Evolutionary conservation across 2,888 invertebrate species (phyloP).

Genomic region (Spisula solida): DNA sequence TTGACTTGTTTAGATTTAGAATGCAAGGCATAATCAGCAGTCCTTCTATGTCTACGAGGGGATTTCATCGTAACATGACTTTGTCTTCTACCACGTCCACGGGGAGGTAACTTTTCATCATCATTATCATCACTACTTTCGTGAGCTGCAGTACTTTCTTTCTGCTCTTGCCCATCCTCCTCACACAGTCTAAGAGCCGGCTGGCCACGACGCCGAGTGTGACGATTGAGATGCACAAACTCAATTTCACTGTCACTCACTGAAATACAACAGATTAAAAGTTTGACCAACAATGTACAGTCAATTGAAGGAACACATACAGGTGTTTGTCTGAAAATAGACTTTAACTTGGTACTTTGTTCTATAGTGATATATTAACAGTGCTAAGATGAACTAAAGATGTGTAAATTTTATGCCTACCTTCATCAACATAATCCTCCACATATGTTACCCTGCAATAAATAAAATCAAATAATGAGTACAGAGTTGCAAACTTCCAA

Average conservation of each 20-base stretch:
- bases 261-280: neutral
- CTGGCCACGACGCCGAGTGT: neutral
- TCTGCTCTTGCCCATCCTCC: neutral
- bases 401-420: constrained; percentile 28
- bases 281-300: neutral
- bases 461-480: constrained; percentile 6
- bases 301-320: neutral
- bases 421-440: constrained; percentile 70
- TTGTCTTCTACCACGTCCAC: neutral
- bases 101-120: neutral
- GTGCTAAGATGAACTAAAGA: no score
- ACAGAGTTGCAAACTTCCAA: neutral
- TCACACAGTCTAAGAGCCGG: neutral
- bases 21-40: constrained; percentile 48
- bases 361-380: no score
- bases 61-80: neutral
- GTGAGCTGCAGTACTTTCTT: neutral
- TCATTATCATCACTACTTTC: constrained; percentile 33
- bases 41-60: constrained; percentile 35
- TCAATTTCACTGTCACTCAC: constrained; percentile 45
- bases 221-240: neutral
- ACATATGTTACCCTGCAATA: constrained; percentile 70
- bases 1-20: constrained; percentile 51
- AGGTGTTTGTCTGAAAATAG: no score
- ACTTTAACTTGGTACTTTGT: no score